phyloP scores from a whole-genome alignment of 1,140 invertebrate genomes.

The Penaeus vannamei region DNA sequence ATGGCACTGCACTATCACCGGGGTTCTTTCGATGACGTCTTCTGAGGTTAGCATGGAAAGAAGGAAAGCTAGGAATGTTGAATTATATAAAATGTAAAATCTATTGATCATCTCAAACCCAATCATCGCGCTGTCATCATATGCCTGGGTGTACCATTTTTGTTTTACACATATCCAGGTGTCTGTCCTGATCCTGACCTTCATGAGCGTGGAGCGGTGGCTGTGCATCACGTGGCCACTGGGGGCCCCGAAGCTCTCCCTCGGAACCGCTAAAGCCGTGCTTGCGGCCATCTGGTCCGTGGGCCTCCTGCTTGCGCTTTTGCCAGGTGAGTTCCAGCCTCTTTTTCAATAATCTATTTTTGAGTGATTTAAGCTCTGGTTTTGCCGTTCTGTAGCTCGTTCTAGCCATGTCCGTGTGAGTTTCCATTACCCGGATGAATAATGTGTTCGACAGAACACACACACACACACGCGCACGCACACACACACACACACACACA shows the following conservation, averaged over 20 bases:
- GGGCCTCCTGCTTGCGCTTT: slow-evolving; percentile 19
- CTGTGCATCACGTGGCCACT: slow-evolving; percentile 81
- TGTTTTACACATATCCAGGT: slow-evolving; percentile 71
- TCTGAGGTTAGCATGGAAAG: slow-evolving; percentile 1
- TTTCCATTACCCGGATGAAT: too few relatives aligned
- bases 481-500: too few relatives aligned
- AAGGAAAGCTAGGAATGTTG: neutral
- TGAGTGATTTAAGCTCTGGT: neutral
- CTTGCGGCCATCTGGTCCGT: slow-evolving; percentile 38
- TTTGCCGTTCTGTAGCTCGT: neutral
- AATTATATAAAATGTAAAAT: too few relatives aligned
- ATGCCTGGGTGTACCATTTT: neutral
- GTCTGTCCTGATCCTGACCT: slow-evolving; percentile 82
- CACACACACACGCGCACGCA: too few relatives aligned
- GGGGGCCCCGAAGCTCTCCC: slow-evolving; percentile 44
- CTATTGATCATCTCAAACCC: too few relatives aligned
- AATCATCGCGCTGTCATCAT: neutral
- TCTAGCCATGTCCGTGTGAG: too few relatives aligned
- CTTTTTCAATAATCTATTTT: neutral
- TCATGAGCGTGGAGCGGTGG: slow-evolving; percentile 84
- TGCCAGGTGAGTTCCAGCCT: slow-evolving; percentile 20
- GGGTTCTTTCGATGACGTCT: slow-evolving; percentile 31
- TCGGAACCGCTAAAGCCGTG: slow-evolving; percentile 23
- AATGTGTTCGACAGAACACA: too few relatives aligned
- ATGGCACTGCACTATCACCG: slow-evolving; percentile 39